Evolutionary conservation across 2,888 invertebrate genomes (phyloP).

Genomic region (Lasioglossum lativentre): DNA sequence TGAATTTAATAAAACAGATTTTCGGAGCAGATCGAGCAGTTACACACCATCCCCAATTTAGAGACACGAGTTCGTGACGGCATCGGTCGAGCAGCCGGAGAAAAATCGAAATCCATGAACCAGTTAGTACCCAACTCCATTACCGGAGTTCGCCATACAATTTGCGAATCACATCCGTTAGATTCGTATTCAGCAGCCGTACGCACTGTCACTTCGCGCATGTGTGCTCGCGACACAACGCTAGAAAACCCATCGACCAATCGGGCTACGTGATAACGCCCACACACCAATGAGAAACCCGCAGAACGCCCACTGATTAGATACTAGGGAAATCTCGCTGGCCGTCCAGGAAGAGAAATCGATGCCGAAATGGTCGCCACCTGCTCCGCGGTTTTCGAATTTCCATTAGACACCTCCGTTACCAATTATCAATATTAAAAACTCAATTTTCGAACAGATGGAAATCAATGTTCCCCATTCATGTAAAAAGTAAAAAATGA

Average conservation of each 20-base stretch:
- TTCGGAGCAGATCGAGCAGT: not conserved
- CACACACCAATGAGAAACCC: constrained; percentile 81
- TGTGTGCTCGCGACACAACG: constrained; percentile 56
- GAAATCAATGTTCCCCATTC: not conserved
- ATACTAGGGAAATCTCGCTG: constrained; percentile 73
- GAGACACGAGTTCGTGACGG: not conserved
- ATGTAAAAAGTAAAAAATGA: too few relatives aligned
- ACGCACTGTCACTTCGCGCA: constrained; percentile 61
- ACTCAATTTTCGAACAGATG: not conserved
- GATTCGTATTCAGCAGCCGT: constrained; percentile 57
- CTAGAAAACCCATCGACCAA: constrained; percentile 72
- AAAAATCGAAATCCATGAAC: not conserved
- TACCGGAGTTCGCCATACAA: constrained; percentile 1
- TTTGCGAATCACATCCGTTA: constrained; percentile 39
- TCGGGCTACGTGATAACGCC: constrained; percentile 78
- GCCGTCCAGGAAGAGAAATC: constrained; percentile 71
- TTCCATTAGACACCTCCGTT: constrained; percentile 8
- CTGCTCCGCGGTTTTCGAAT: constrained; percentile 36
- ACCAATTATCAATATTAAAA: not conserved
- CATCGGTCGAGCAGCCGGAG: too few relatives aligned
- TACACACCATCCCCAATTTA: not conserved
- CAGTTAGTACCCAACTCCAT: not conserved
- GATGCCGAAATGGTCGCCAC: constrained; percentile 69
- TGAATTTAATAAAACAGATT: not conserved
- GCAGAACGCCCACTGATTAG: constrained; percentile 83